Percentiles rank a stretch among this genome's conserved stretches.
Evolutionary conservation across 2,888 invertebrate genomes (phyloP).

Genomic region (Melanchra persicariae): DNA sequence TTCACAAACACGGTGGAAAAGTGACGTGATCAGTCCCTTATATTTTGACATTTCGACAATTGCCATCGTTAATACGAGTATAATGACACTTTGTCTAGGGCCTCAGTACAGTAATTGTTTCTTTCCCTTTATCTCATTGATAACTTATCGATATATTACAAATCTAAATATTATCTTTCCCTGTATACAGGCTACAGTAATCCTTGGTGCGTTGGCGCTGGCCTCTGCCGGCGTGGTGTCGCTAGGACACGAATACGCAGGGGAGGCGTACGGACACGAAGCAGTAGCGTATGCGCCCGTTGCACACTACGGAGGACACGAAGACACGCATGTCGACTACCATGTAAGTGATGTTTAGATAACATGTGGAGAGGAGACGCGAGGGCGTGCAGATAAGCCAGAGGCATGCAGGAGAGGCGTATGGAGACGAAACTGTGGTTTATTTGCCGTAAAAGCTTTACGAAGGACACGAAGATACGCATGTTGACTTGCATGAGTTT

Average conservation of each 20-base stretch:
- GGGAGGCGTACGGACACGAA: slow-evolving; percentile 84
- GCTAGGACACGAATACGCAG: slow-evolving; percentile 80
- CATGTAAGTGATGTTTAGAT: slow-evolving; percentile 77
- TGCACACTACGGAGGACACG: slow-evolving; percentile 82
- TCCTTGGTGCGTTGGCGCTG: slow-evolving; percentile 84
- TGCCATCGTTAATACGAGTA: too few species aligned
- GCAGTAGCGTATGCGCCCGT: slow-evolving; percentile 83
- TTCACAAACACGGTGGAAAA: too few species aligned
- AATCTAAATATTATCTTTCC: slow-evolving; percentile 2
- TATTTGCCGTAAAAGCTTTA: neutral
- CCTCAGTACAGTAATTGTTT: too few species aligned
- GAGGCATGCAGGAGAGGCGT: neutral
- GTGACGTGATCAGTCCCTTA: too few species aligned
- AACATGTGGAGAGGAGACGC: neutral
- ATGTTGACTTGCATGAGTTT: neutral
- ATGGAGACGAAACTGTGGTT: neutral
- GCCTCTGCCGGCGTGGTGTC: slow-evolving; percentile 85
- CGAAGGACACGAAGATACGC: neutral
- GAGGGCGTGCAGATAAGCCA: too few species aligned
- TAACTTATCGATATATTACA: too few species aligned
- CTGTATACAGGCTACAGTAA: slow-evolving; percentile 80
- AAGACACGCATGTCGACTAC: slow-evolving; percentile 87
- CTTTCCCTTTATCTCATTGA: too few species aligned
- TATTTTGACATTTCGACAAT: too few species aligned
- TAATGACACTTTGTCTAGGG: too few species aligned